Base-by-base conservation (phyloP, 92 coral and sea anemone species). In the Isaurus tuberculatus region DNA sequence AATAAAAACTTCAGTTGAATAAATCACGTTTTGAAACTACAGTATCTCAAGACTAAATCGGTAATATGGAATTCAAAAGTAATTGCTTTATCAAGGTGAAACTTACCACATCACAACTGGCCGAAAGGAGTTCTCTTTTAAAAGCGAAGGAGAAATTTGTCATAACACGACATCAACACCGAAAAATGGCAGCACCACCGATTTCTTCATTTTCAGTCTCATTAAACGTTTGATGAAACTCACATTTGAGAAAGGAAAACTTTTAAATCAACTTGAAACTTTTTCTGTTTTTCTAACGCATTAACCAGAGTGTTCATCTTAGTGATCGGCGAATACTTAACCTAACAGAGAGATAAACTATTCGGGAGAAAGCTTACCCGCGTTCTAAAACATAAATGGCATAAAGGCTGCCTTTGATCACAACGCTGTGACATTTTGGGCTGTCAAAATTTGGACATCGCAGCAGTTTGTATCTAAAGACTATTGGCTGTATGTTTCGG, bases 371-470 rank as follows among this genome's bases (percentile, higher is more conserved):
- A 4, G 9, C 25, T 5, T 19, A 26, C 26, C 27, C 3, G 25
- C 25, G 8, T 55, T 8, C 7, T 19, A 55, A 55, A 49, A 55
- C 19, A 22, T 27, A 34, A 77, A 23, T 8, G 17, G 43, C 30
- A 23, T 48, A 11, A 57, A 75, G 15, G 22, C 3, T 20, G 31
- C 55, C 58, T 77, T 77, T 77, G 16, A 77, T 33, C 70, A 53
- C 23, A 4, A 22, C 26, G 70, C 22, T 63, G 51, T 77, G 82
- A 77, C 53, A 65, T 58, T 58, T 63, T 22, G 33, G 82, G 17
- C 82, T 77, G 82, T 77, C 82, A 77, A 77, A 64, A 77, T 58
- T 65, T 77, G 2, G 34, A 77, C 55, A 77, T 55, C 82, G 55
- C 69, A 77, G 70, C 82, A 77, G 82, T 77, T 58, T 60, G 82